phyloP scores from a whole-genome alignment of 2,888 invertebrate species.

The Conomelus anceps region DNA sequence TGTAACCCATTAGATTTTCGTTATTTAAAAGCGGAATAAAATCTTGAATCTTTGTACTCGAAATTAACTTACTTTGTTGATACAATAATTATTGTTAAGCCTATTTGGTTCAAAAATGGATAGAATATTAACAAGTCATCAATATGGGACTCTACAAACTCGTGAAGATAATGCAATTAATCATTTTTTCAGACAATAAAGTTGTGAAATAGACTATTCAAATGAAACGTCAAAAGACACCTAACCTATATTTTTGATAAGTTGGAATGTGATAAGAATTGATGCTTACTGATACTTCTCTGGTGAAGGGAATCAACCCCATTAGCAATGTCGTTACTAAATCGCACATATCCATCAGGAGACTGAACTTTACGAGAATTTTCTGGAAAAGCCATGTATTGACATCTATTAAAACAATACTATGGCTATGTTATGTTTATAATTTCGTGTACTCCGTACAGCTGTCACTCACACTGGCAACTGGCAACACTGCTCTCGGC shows the following conservation, averaged over 20 bases:
- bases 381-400: background rate
- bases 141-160: too few species aligned
- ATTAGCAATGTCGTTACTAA: background rate
- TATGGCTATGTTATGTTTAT: too few species aligned
- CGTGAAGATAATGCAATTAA: too few species aligned
- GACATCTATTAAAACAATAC: background rate
- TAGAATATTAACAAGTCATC: too few species aligned
- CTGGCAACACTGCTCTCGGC: too few species aligned
- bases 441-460: background rate
- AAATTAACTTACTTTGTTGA: too few species aligned
- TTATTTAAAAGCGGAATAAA: too few species aligned
- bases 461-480: background rate
- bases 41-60: too few species aligned
- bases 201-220: background rate
- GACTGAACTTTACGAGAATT: background rate
- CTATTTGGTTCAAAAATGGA: too few species aligned
- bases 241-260: background rate
- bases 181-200: background rate
- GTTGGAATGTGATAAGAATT: background rate
- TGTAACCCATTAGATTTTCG: too few species aligned
- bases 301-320: background rate
- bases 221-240: background rate
- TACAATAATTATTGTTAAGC: too few species aligned
- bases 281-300: background rate
- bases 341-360: conserved; percentile 1